These are phyloP conservation scores for Limnephilus rhombicus DNA, from an alignment of 2,888 invertebrate genomes.

Conservation along the genomic window DNA sequence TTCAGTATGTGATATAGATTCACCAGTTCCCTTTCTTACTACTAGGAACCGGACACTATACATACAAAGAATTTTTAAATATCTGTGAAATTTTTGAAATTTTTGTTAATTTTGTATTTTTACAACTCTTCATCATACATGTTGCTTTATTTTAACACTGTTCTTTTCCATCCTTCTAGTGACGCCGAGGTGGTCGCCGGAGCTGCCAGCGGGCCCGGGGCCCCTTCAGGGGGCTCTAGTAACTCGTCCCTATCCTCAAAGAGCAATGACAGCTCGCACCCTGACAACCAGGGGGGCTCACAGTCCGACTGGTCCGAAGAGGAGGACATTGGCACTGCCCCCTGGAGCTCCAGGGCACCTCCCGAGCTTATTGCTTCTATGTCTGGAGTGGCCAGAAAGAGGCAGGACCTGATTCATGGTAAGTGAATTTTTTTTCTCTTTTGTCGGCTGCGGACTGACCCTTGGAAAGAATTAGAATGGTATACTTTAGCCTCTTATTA, in stretches of 20 bases:
- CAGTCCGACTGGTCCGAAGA: conserved; percentile 76
- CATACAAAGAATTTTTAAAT: too few relatives aligned
- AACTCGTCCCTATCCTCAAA: conserved; percentile 76
- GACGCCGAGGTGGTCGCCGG: conserved; percentile 76
- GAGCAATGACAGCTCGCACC: conserved; percentile 76
- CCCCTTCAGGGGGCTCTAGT: conserved; percentile 76
- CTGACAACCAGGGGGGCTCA: conserved; percentile 76
- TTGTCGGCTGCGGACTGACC: not conserved
- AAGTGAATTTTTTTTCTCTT: conserved; percentile 65
- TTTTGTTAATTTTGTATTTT: too few relatives aligned
- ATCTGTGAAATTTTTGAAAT: too few relatives aligned
- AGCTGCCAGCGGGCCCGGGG: conserved; percentile 60
- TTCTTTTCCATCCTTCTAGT: conserved; percentile 69
- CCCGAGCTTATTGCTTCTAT: conserved; percentile 72
- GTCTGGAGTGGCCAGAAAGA: conserved; percentile 72
- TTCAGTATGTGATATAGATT: too few relatives aligned
- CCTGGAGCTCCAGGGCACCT: conserved; percentile 75
- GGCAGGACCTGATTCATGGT: conserved; percentile 78
- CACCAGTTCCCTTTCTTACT: too few relatives aligned
- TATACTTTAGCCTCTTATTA: not conserved
- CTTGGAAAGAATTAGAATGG: not conserved
- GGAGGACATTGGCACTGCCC: conserved; percentile 73
- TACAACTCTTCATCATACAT: too few relatives aligned
- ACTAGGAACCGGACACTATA: too few relatives aligned
- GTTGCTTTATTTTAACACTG: not conserved